phyloP scores from a whole-genome alignment of 1,140 invertebrate species.

The Heliconius hewitsoni region DNA sequence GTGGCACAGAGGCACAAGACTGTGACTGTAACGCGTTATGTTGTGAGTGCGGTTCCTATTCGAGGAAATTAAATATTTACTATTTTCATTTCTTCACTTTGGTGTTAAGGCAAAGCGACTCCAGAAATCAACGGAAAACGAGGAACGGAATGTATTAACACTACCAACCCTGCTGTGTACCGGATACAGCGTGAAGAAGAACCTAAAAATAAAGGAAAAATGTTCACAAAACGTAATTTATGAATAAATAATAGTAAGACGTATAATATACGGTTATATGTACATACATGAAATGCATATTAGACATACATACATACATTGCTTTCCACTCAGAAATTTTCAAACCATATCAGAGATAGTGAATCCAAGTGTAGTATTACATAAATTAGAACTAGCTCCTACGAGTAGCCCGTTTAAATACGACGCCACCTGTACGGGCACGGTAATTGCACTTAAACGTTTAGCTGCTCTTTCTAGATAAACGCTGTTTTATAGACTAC shows the following conservation, averaged over 20 bases:
- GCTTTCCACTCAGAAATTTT: neutral
- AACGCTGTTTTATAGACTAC: constrained; percentile 25
- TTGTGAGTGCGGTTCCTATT: no score
- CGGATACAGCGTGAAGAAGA: no score
- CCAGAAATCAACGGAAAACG: no score
- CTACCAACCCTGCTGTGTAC: no score
- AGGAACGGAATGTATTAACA: no score
- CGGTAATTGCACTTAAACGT: constrained; percentile 27
- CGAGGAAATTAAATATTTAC: no score
- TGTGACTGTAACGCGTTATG: no score
- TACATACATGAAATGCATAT: neutral
- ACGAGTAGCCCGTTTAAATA: constrained; percentile 19
- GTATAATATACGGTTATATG: no score
- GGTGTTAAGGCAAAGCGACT: no score
- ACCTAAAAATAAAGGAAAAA: no score
- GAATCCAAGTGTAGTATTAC: constrained; percentile 21
- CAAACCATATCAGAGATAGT: constrained; percentile 2
- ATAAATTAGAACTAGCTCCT: constrained; percentile 20
- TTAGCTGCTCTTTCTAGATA: constrained; percentile 28
- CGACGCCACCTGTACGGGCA: constrained; percentile 23
- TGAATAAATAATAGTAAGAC: neutral
- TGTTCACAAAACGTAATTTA: neutral
- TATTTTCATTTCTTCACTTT: no score
- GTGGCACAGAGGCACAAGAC: no score
- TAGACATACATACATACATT: neutral